Evolutionary conservation across 2,888 invertebrate species (phyloP), one percentile per base, ranked within the genome.

Genomic region (Clostera curtula): DNA sequence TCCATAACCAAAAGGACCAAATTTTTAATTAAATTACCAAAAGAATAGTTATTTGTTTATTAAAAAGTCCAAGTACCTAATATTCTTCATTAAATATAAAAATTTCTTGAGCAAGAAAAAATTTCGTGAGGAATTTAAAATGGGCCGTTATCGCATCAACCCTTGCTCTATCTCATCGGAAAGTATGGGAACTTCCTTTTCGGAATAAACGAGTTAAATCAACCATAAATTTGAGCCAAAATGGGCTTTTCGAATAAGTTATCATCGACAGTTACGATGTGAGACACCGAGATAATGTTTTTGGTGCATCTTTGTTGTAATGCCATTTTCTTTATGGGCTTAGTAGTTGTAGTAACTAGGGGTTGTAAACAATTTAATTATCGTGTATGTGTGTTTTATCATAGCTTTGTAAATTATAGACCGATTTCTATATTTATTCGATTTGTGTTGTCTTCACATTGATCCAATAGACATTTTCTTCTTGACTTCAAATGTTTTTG

Each of bases 231-330:
- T 69, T 52, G 45, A 46, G 48, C 51, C 46, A 57, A 62, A 67
- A 74, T 72, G 68, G 70, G 68, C 59, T 65, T 59, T 57, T 55
- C 61, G 67, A 71, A 70, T 70, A 74, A 73, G 69, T 74, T 74
- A 75, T 73, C 72, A 74, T 71, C 63, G 68, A 71, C 66, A 67
- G 67, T 68, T 70, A 69, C 54, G 63, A 60, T 49, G 56, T 47
- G 59, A 44, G 57, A 54, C 56, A 53, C 46, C 42, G 59, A 67
- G 62, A 67, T 71, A 68, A 64, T 60, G 44, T 53, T 53, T 49
- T 56, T 46, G 31, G 36, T 15, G 47, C 40, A 47, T 44, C 42
- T 49, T 48, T 46, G 35, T 48, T 42, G 42, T 46, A 45, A 49
- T 53, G 34, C 33, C 12, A 34, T 27, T 25, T 23, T 28, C 8